Base-by-base conservation (phyloP, 2,888 invertebrate species). In the Heliconius ismenius region DNA sequence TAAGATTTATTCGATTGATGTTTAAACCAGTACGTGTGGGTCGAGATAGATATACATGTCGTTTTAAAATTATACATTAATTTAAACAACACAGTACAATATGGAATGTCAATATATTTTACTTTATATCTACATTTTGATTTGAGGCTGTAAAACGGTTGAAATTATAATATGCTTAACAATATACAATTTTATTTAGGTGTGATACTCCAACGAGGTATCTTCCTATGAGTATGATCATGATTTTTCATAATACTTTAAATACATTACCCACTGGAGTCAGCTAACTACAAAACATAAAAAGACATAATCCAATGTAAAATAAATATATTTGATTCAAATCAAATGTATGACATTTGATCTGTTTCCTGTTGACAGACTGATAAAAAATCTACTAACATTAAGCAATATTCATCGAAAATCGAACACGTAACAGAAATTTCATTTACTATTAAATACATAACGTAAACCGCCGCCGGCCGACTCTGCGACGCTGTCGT, bases 281-380 rank as follows among this genome's bases (percentile, higher is more conserved):
- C 85, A 86, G 86, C 92, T 93, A 93, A 91, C 93, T 93, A 93
- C 93, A 92, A 92, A 92, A 92, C 93, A 93, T 86, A 93, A 93
- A 92, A 93, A 92, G 92, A 91, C 92, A 90, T 89, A 89, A 91
- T 91, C 91, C 89, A 92, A 92, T 92, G 91, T 91, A 91, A 93
- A 93, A 92, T 93, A 93, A 93, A 93, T 93, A 93, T 93, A 93
- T 93, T 93, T 28, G 28, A 28, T 28, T 93, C 91, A 92, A 92
- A 93, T 91, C 93, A 93, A 93, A 93, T 93, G 93, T 93, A 93
- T 93, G 92, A 93, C 93, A 93, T 93, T 92, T 93, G 93, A 93
- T 90, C 90, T 91, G 91, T 86, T 88, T 89, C 89, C 85, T 86
- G 89, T 90, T 89, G 92, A 92, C 92, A 92, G 90, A 90, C 88